Evolutionary conservation across 1,140 invertebrate species (phyloP).

Genomic region (Brachionus koreanus): DNA sequence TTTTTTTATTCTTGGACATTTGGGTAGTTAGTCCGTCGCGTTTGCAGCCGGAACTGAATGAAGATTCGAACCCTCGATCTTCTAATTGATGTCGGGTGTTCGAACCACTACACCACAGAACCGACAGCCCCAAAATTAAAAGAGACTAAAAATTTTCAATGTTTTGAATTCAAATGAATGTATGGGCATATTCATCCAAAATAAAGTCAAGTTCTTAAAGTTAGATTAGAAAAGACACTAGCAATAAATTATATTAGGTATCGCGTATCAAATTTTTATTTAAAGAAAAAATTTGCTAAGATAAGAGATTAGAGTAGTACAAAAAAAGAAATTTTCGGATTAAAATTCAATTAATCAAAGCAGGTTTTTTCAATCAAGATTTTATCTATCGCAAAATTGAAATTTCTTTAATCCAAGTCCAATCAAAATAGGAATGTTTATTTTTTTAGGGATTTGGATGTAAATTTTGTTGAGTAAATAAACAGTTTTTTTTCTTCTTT

Average conservation of each 20-base stretch:
- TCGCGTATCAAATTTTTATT: background rate
- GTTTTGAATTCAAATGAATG: too few species aligned
- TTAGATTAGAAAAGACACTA: background rate
- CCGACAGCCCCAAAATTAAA: too few species aligned
- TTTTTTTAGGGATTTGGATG: conserved; percentile 8
- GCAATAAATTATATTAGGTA: background rate
- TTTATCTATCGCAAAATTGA: conserved; percentile 17
- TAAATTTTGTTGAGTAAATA: conserved; percentile 29
- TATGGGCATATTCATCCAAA: too few species aligned
- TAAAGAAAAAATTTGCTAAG: background rate
- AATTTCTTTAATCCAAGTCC: conserved; percentile 26
- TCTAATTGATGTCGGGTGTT: too few species aligned
- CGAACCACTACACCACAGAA: too few species aligned
- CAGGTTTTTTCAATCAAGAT: conserved; percentile 34
- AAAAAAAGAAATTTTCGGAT: background rate
- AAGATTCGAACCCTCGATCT: too few species aligned
- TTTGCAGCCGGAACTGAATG: too few species aligned
- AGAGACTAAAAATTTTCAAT: too few species aligned
- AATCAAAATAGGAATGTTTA: conserved; percentile 16
- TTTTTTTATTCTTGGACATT: too few species aligned
- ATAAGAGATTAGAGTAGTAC: background rate
- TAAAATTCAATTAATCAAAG: conserved; percentile 35
- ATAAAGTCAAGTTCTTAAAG: background rate
- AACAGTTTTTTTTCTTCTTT: background rate
- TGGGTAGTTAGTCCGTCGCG: too few species aligned